Base-by-base conservation (phyloP, 2,797 vertebrate genomes). In the Rhabdophis nuchalis region DNA sequence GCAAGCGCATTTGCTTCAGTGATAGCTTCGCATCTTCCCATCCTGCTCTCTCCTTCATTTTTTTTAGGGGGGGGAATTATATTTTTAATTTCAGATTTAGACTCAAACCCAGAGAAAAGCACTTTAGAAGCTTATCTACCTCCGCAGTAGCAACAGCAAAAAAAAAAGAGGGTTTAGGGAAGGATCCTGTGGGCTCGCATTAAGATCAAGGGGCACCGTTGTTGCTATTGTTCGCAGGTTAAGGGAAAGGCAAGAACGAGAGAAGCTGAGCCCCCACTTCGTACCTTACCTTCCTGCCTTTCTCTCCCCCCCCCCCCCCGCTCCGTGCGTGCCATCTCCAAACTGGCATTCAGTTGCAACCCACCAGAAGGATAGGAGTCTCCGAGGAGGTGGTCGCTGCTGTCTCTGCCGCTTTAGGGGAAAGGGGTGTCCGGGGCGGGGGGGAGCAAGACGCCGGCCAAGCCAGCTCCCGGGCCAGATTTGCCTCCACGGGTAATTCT, bases 41-140 rank as follows among this genome's bases (percentile, higher is more conserved):
- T n/a, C 92, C 88, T 72, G 27, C 14, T 32, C 53, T 46, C 36
- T 27, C 96, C 93, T 72, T 13, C n/a, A 20, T 64, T 98, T 98
- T 98, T 58, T 64, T 29, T 0, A 29, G 11, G 97, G 46, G 46
- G 46, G 46, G 5, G 5, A 50, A 50, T 50, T 68, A 68, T 68
- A 32, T 32, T 32, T 32, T 97, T 98, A 98, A 98, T 98, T 98
- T 98, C 97, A 96, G 98, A 97, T 98, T 97, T 96, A 97, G 98
- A 98, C 98, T 98, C 97, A 98, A 98, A 98, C 98, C 98, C 97
- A 98, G 96, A 96, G 97, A 97, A 96, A 97, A 96, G 97, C 96
- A 95, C 96, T 97, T 95, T 94, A 95, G 96, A 94, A 96, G 95
- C 95, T 94, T 57, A 93, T 93, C 95, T 94, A 93, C 95, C 94